Conservation (phyloP, 2,113 vertebrate species). For the Nannobrachium achirus region DNA sequence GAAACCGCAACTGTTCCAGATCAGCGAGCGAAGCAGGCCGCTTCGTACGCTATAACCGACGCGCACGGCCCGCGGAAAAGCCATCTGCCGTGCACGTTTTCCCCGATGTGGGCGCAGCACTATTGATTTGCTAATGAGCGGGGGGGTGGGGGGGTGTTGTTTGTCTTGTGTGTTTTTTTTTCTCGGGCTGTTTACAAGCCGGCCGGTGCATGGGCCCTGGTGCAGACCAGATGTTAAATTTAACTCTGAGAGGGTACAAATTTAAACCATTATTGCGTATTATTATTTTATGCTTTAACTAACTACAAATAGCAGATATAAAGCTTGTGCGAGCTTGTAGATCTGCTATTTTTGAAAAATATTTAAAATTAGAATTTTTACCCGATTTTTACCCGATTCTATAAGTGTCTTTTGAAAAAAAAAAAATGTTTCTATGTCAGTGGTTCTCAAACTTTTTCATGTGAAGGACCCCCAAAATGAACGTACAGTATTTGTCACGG, state of each 20-base stretch:
- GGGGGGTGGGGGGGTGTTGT: constrained; percentile 63
- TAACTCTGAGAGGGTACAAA: constrained; percentile 24
- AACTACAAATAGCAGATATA: no score
- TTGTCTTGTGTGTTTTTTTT: constrained; percentile 69
- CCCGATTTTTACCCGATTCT: no score
- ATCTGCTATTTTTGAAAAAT: no score
- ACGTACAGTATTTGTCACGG: no score
- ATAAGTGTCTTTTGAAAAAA: no score
- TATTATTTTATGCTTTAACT: no score
- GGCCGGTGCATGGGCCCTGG: constrained; percentile 46
- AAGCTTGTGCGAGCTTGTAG: no score
- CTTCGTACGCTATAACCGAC: constrained; percentile 52
- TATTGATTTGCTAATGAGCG: constrained; percentile 70
- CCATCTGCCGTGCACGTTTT: constrained; percentile 64
- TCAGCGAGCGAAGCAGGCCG: constrained; percentile 50
- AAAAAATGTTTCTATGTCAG: no score
- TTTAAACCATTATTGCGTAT: no score
- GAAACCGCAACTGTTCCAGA: constrained; percentile 64
- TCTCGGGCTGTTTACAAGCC: constrained; percentile 65
- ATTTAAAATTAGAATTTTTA: no score
- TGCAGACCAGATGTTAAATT: constrained; percentile 65
- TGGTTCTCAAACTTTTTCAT: no score
- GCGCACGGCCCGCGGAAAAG: constrained; percentile 56
- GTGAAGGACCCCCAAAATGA: no score
- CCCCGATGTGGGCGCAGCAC: constrained; percentile 40